Evolutionary conservation across 2,888 invertebrate species (phyloP).

Genomic region (Operophtera brumata): DNA sequence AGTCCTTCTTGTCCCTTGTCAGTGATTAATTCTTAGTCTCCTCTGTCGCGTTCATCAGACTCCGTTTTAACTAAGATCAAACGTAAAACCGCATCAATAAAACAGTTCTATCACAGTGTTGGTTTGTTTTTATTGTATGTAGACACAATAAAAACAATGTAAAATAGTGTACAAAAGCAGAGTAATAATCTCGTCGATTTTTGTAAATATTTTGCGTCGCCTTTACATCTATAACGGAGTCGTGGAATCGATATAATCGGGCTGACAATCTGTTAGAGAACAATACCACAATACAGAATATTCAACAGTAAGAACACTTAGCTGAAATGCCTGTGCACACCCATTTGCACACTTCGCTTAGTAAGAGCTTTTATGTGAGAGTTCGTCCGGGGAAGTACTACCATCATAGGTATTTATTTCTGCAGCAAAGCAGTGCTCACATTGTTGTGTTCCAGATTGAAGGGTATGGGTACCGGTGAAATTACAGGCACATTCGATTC

Average conservation of each 20-base stretch:
- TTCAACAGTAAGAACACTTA: constrained; percentile 3
- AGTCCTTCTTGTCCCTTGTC: too few relatives aligned
- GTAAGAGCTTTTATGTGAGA: too few relatives aligned
- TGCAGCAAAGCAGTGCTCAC: too few relatives aligned
- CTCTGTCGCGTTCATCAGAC: constrained; percentile 20
- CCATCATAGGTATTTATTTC: too few relatives aligned
- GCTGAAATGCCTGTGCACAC: neutral
- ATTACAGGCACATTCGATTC: too few relatives aligned
- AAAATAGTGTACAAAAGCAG: neutral
- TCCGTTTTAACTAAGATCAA: constrained; percentile 55
- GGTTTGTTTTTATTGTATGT: too few relatives aligned
- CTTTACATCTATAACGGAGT: constrained; percentile 43
- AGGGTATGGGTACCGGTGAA: too few relatives aligned
- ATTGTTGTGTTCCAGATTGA: too few relatives aligned
- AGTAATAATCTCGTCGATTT: constrained; percentile 32
- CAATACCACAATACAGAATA: constrained; percentile 37
- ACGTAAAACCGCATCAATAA: constrained; percentile 47
- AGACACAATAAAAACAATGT: constrained; percentile 12
- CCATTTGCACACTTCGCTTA: neutral
- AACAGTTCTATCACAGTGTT: too few relatives aligned
- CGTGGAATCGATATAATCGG: constrained; percentile 59
- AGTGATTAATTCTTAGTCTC: neutral
- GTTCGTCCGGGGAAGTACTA: too few relatives aligned
- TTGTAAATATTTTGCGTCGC: constrained; percentile 72
- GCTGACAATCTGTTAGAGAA: constrained; percentile 53